phyloP scores from a whole-genome alignment of 2,113 vertebrate genomes.

The Telmatochromis bifrenatus region DNA sequence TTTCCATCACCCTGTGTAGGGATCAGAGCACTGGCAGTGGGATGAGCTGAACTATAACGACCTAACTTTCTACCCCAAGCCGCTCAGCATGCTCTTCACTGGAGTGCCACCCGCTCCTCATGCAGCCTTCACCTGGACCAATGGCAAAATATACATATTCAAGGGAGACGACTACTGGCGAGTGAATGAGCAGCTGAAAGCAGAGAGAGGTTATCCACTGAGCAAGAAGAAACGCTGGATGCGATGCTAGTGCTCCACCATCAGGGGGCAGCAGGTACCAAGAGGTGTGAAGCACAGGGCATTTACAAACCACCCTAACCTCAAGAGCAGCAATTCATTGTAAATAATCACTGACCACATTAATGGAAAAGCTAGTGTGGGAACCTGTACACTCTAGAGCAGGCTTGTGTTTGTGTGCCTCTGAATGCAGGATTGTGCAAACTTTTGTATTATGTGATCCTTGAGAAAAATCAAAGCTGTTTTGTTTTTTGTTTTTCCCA shows the following conservation, averaged over 20 bases:
- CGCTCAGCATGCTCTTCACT: slow-evolving; percentile 73
- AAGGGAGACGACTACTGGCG: slow-evolving; percentile 81
- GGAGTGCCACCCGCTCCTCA: slow-evolving; percentile 70
- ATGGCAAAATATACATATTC: slow-evolving; percentile 80
- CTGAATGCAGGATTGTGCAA: background rate
- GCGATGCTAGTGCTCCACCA: slow-evolving; percentile 64
- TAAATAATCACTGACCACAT: background rate
- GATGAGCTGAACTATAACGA: slow-evolving; percentile 73
- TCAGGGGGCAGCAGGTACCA: slow-evolving; percentile 29
- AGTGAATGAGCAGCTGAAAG: slow-evolving; percentile 69
- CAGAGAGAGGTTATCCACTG: slow-evolving; percentile 77
- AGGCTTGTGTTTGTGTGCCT: background rate
- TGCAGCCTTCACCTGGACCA: slow-evolving; percentile 79
- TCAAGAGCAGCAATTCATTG: background rate
- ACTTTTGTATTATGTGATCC: background rate
- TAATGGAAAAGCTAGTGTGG: background rate
- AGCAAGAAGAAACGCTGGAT: slow-evolving; percentile 77
- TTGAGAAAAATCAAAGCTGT: slow-evolving; percentile 5
- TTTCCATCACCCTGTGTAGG: slow-evolving; percentile 26
- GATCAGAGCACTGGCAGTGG: slow-evolving; percentile 79
- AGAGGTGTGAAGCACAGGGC: background rate
- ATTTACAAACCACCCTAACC: background rate
- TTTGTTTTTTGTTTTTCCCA: background rate
- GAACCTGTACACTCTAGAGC: background rate
- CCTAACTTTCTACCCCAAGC: slow-evolving; percentile 73